phyloP scores from a whole-genome alignment of 2,113 vertebrate genomes.

The Gallinago media region DNA sequence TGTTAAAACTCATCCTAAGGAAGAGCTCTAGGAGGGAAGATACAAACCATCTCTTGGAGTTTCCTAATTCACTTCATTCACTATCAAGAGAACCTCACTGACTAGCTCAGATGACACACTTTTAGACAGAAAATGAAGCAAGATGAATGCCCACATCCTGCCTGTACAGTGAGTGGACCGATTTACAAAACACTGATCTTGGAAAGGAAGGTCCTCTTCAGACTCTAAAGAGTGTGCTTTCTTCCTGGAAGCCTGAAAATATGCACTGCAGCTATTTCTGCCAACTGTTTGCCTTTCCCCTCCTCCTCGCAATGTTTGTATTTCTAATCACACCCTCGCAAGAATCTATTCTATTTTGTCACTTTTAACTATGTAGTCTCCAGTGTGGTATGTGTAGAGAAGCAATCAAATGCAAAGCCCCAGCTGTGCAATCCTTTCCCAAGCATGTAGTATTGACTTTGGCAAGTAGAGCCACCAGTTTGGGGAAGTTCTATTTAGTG shows the following conservation, averaged over 20 bases:
- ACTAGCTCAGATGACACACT: not conserved
- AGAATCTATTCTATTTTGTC: conserved; percentile 35
- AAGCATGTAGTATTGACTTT: not conserved
- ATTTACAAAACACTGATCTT: not conserved
- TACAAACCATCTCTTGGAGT: not conserved
- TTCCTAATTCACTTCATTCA: not conserved
- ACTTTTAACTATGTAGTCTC: conserved; percentile 40
- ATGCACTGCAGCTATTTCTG: conserved; percentile 41
- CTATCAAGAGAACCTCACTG: not conserved
- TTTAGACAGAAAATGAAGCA: not conserved
- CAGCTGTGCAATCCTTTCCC: conserved; percentile 31
- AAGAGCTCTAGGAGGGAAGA: not conserved
- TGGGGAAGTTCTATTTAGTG: not conserved
- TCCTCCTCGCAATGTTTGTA: conserved; percentile 34
- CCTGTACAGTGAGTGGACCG: not conserved
- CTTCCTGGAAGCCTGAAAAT: conserved; percentile 47
- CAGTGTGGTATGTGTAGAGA: not conserved
- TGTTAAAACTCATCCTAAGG: not conserved
- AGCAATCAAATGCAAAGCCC: not conserved
- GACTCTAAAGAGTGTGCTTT: not conserved
- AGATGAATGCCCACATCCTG: not conserved
- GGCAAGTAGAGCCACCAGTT: not conserved
- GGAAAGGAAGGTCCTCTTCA: not conserved
- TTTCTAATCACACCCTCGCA: conserved; percentile 61
- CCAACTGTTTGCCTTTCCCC: conserved; percentile 49